A percentile compares a stretch with the other conserved stretches of the same genome.
Conservation (phyloP, 2,797 vertebrate genomes). For the Rhinella marina region DNA sequence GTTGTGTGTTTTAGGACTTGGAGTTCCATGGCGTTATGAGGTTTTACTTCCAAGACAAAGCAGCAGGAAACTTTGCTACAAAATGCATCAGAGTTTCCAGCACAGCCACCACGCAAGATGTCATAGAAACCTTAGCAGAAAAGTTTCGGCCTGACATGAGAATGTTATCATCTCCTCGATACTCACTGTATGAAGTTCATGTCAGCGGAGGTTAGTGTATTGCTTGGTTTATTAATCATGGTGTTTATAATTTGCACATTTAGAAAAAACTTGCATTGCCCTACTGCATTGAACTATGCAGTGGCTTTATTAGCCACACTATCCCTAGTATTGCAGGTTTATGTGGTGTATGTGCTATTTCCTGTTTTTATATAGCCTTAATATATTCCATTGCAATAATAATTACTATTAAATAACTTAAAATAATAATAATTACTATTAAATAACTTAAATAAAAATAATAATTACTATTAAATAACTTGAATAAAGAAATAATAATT, state of each 20-base stretch:
- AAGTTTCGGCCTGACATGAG: conserved; percentile 99
- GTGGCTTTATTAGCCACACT: no score
- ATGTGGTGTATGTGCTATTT: no score
- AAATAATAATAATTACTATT: no score
- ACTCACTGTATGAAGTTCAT: conserved; percentile 96
- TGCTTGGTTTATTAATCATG: neutral
- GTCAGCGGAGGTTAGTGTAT: conserved; percentile 92
- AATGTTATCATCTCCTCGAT: conserved; percentile 96
- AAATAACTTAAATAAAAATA: no score
- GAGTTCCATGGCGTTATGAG: conserved; percentile 99
- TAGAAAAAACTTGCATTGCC: no score
- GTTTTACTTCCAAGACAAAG: conserved; percentile 98
- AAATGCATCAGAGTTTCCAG: conserved; percentile 98
- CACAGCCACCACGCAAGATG: conserved; percentile 96
- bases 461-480: no score
- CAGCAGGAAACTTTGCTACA: conserved; percentile 97
- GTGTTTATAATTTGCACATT: neutral
- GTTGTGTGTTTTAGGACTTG: conserved; percentile 80
- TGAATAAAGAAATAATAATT: no score
- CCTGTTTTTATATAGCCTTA: no score
- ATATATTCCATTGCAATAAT: no score
- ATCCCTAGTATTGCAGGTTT: no score
- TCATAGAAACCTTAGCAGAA: conserved; percentile 96
- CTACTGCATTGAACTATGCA: no score
- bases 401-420: no score